These are phyloP conservation scores for Beroe forskalii DNA, from an alignment of 37 sponge, comb jelly and placozoan species.

Conservation along the genomic window DNA sequence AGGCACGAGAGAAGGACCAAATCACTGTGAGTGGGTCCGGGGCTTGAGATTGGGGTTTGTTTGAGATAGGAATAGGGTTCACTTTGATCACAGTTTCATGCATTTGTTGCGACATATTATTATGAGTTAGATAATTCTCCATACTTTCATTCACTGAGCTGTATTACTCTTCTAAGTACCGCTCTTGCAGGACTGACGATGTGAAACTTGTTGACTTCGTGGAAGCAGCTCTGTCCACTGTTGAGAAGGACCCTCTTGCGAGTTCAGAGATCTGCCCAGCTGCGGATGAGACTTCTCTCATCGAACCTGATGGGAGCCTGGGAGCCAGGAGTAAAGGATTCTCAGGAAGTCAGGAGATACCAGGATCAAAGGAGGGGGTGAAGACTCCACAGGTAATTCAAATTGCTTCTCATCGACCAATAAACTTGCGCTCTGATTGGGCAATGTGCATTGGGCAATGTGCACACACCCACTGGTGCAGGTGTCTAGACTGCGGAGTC, in stretches of 20 bases:
- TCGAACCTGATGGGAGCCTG: background rate
- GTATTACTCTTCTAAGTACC: too few relatives aligned
- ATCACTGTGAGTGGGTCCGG: slow-evolving; percentile 38
- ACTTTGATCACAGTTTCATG: too few relatives aligned
- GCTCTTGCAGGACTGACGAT: slow-evolving; percentile 35
- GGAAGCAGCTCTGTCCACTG: background rate
- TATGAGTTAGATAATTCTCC: too few relatives aligned
- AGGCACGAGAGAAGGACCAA: slow-evolving; percentile 3
- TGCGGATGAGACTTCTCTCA: background rate
- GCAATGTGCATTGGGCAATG: too few relatives aligned
- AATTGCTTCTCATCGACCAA: too few relatives aligned
- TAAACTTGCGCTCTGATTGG: too few relatives aligned
- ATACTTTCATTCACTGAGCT: too few relatives aligned
- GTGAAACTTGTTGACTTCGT: slow-evolving; percentile 15
- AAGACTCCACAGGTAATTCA: background rate
- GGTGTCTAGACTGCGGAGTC: too few relatives aligned
- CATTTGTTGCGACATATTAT: too few relatives aligned
- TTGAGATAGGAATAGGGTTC: too few relatives aligned
- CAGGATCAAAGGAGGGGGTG: background rate
- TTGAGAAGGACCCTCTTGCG: background rate
- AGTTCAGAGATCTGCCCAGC: background rate
- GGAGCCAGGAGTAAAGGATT: background rate
- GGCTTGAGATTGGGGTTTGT: background rate
- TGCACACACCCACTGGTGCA: too few relatives aligned
- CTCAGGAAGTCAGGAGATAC: background rate